A percentile compares a stretch with the other conserved stretches of the same genome.
phyloP scores from a whole-genome alignment of 2,888 invertebrate species.

The Argyresthia goedartella region DNA sequence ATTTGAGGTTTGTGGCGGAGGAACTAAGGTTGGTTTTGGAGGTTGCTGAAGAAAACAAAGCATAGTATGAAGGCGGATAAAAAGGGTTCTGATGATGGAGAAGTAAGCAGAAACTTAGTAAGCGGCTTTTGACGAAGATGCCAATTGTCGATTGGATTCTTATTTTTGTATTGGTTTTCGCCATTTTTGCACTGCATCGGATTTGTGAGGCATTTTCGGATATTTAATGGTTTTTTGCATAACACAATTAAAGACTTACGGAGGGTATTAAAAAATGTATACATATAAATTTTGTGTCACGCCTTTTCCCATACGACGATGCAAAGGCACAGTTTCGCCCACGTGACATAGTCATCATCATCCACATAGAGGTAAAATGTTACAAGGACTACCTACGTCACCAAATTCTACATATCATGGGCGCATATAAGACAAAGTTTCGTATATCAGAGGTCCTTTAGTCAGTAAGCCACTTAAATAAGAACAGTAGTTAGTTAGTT shows the following conservation, averaged over 20 bases:
- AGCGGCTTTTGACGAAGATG: slow-evolving; percentile 50
- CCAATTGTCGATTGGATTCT: slow-evolving; percentile 42
- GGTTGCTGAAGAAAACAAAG: slow-evolving; percentile 4
- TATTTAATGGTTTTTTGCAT: background rate
- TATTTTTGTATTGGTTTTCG: slow-evolving; percentile 24
- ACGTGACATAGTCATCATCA: too few species aligned
- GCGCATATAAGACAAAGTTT: too few species aligned
- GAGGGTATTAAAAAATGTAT: too few species aligned
- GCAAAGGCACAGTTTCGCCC: too few species aligned
- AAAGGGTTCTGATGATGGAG: slow-evolving; percentile 52
- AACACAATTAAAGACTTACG: background rate
- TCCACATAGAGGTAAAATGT: too few species aligned
- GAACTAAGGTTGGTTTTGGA: slow-evolving; percentile 16
- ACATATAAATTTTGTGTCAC: too few species aligned
- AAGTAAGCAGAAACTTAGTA: slow-evolving; percentile 59
- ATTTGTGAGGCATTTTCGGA: slow-evolving; percentile 4
- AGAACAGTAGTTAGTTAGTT: too few species aligned
- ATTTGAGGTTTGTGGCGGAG: fast-evolving
- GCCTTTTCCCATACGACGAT: too few species aligned
- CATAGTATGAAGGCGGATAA: slow-evolving; percentile 12
- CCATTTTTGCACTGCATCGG: slow-evolving; percentile 12
- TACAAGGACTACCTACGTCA: too few species aligned
- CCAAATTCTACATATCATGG: too few species aligned
- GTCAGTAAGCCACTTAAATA: too few species aligned
- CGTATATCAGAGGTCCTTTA: too few species aligned